Base-by-base conservation (phyloP, 2,888 invertebrate genomes). In the Spodoptera littoralis region DNA sequence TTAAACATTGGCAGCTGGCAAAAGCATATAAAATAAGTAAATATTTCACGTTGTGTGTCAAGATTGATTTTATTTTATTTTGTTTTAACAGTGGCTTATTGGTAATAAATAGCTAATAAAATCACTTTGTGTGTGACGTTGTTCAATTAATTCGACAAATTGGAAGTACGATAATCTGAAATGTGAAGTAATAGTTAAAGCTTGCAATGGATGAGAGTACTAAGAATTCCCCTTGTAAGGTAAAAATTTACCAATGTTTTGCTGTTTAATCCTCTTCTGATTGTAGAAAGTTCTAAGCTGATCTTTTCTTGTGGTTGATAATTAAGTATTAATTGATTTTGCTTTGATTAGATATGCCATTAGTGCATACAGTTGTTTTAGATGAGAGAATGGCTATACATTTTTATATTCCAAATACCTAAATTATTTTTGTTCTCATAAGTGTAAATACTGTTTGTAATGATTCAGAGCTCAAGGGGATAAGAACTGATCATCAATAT, bases 171-270 rank as follows among this genome's bases (percentile, higher is more conserved):
- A 88, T 88, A 84, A 91, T 92, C 91, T 91, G 92, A 92, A 86
- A 88, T 90, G 85, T 91, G 90, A 90, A 89, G 84, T 92, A 91
- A 87, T 85, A 83, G 66, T 88, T 86, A 69, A 70, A 87, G 83
- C 82, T 88, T 85, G 76, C 89, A 82, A 94, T 94, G 94, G 94
- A 94, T 92, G 91, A 91, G 84, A 91, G 88, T 87, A 88, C 83
- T 88, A 92, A 90, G 88, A 92, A 86, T 87, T 93, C 93, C 88
- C 93, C 93, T 89, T 94, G 92, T 92, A 90, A 94, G 94, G 94
- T 94, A 94, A 94, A 88, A 87, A 85, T 84, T 86, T 87, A 83
- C 86, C 84, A 78, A 84, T 86, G 70, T 87, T 84, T 85, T 84
- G 80, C 83, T 88, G 82, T 80, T 77, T 77, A 65, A 60, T 72